Percentiles rank a stretch among this genome's conserved stretches.
Evolutionary conservation across 2,797 vertebrate species (phyloP).

Genomic region (Lithobates pipiens): DNA sequence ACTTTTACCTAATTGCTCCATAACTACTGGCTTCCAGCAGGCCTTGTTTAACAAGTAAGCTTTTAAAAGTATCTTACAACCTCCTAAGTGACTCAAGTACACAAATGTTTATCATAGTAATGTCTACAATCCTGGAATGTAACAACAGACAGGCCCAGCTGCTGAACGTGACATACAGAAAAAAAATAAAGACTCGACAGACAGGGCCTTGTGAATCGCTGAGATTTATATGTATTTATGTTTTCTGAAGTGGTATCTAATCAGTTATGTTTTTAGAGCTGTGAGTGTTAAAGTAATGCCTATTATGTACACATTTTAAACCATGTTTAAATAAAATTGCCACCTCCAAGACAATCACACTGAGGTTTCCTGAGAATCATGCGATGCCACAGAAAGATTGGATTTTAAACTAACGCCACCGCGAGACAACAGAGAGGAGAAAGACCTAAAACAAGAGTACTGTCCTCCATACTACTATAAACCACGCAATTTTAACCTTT

Average conservation of each 20-base stretch:
- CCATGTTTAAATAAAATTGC: slow-evolving; percentile 23
- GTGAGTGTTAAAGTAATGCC: slow-evolving; percentile 43
- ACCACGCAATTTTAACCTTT: too few relatives aligned
- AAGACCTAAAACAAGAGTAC: neutral
- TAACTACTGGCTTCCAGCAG: slow-evolving; percentile 31
- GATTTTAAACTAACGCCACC: neutral
- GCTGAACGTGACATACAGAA: slow-evolving; percentile 28
- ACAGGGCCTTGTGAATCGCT: neutral
- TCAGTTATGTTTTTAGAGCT: slow-evolving; percentile 33
- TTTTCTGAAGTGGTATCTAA: slow-evolving; percentile 44
- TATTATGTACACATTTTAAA: slow-evolving; percentile 39
- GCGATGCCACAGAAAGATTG: neutral
- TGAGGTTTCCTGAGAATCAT: neutral
- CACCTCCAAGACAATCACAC: slow-evolving; percentile 3
- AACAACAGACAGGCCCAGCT: slow-evolving; percentile 45
- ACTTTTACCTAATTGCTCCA: slow-evolving; percentile 11
- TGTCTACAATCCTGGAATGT: slow-evolving; percentile 50
- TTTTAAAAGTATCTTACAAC: slow-evolving; percentile 50
- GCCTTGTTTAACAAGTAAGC: slow-evolving; percentile 55
- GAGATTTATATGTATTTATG: slow-evolving; percentile 47
- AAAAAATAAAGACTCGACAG: slow-evolving; percentile 18
- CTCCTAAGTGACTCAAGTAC: slow-evolving; percentile 44
- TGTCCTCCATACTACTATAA: too few relatives aligned
- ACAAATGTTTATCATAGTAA: slow-evolving; percentile 56
- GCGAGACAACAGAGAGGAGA: neutral